Conservation (phyloP, 2,113 vertebrate species). For the Siniperca chuatsi region DNA sequence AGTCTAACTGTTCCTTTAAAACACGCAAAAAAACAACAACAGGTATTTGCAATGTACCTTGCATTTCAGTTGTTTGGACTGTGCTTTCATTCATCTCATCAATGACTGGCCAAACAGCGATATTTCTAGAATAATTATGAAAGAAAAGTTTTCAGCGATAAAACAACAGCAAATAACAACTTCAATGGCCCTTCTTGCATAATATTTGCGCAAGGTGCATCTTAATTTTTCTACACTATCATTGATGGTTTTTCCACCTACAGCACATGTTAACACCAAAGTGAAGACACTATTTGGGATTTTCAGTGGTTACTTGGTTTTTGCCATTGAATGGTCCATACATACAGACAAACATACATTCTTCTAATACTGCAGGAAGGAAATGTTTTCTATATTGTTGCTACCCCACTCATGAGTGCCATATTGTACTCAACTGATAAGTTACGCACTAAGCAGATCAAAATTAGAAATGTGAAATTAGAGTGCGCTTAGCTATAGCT, state of each 20-base stretch:
- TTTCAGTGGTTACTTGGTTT: not conserved
- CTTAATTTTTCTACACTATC: not conserved
- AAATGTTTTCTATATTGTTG: not conserved
- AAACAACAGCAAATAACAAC: not conserved
- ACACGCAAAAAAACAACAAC: not conserved
- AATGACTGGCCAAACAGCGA: not conserved
- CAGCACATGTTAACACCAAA: not conserved
- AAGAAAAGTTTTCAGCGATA: not conserved
- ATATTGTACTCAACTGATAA: not conserved
- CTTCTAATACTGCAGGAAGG: not conserved
- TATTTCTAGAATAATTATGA: not conserved
- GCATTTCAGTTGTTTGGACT: not conserved
- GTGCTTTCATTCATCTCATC: not conserved
- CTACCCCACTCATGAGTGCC: not conserved
- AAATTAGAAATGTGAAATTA: conserved; percentile 11
- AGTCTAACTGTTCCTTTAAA: not conserved
- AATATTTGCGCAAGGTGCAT: not conserved
- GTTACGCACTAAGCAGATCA: not conserved
- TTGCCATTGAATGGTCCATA: not conserved
- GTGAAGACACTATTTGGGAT: not conserved
- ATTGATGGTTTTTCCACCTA: not conserved
- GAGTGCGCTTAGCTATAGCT: not conserved
- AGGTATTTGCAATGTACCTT: not conserved
- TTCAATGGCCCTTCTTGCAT: not conserved
- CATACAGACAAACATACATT: not conserved